Base-by-base conservation (phyloP, 1,140 invertebrate genomes). In the Cryptotermes secundus region DNA sequence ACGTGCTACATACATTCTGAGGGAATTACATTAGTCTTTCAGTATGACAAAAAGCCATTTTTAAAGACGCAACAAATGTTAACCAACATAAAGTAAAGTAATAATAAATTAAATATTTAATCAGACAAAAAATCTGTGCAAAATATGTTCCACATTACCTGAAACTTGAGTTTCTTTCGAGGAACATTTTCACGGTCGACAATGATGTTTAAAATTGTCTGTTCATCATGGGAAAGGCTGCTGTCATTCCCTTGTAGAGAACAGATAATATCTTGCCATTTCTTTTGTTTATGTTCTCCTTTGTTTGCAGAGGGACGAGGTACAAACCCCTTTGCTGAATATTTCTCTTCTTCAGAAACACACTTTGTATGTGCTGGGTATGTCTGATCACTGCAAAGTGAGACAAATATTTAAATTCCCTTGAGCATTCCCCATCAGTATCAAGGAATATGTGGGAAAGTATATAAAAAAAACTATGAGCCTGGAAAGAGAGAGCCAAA, bases 351-450 rank as follows among this genome's bases (percentile, higher is more conserved):
- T 91, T 99, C 98, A 7, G 94, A 95, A 72, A 99, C 93, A 90
- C 98, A 99, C 91, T 97, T 97, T n/a, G 91, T 96, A 88, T 99
- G 98, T 6, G 89, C 89, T 35, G 93, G 92, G 90, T 97, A 98
- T 59, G 96, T 95, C 86, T 97, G 92, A 3, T 92, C 94, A 86
- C 96, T 96, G 88, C 89, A 92, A 92, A 87, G 34, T 82, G n/a
- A n/a, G 26, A 82, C 34, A 82, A 26, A 81, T 16, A 49, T 24
- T 65, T 65, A 45, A 45, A 16, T 45, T 45, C 38, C 7, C 16
- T 14, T 12, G 14, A 16, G 45, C 22, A 49, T 19, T 49, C 19
- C 16, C 22, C 45, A 19, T 22, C 19, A 22, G 45, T 49, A 49
- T 49, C 1, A 22, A 49, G 19, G 10, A 49, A 49, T 22, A 49